Base-by-base conservation (phyloP, 2,797 vertebrate genomes). In the Euthynnus affinis region DNA sequence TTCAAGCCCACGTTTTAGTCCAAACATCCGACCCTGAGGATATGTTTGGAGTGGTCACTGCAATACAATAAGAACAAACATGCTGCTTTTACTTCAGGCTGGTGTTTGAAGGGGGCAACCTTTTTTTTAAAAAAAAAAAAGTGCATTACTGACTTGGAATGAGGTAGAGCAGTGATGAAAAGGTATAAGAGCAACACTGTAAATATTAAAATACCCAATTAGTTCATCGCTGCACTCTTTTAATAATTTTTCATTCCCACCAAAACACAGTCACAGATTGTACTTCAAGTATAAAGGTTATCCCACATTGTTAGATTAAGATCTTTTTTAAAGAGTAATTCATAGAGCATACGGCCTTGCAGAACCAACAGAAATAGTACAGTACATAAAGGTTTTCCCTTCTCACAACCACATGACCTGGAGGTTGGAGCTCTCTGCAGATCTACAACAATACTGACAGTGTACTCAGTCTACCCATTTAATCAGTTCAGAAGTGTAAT, bases 401-500 rank as follows among this genome's bases (percentile, higher is more conserved):
- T 67, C 61, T 83, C 67, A 69, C 71, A 79, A 40, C 52, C 85
- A 83, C 78, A 86, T 85, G 83, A 85, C 76, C 44, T 61, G 55
- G 9, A 66, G 27, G 60, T 59, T 71, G 18, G 71, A 63, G 23
- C 46, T 85, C 29, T 81, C 64, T 63, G 57, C 60, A 74, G 49
- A 81, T 68, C 63, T 52, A 22, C 74, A 87, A 87, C 87, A 88
- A 70, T 81, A 71, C 83, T 78, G 69, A 83, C 87, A 87, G 73
- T 88, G 76, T 86, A 55, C 48, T 88, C 70, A 68, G 79, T 62
- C 74, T 78, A 40, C 56, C 18, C 17, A 34, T 91, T 87, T 81
- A 86, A 88, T 87, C 69, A 76, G 67, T 77, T 71, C 57, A 82
- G 46, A 88, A 81, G 67, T 71, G 70, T 84, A 82, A 89, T 92